Conservation (phyloP, 2,888 invertebrate species). For the Agapetus fuscipes region DNA sequence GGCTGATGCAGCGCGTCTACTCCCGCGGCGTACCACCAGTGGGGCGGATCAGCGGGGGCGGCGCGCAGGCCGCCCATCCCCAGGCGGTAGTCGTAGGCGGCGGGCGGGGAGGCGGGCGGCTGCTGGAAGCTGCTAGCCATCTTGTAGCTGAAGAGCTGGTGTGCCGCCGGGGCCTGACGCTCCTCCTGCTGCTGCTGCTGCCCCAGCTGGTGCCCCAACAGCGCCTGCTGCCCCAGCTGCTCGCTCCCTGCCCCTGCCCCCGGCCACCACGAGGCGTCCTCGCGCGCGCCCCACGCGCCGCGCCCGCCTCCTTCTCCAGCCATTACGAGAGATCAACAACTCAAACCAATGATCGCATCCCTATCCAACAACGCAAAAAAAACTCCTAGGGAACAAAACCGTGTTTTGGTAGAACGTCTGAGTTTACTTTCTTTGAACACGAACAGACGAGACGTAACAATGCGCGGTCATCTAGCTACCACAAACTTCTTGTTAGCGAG, state of each 20-base stretch:
- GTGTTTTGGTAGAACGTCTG: no score
- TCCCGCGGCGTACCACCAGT: slow-evolving; percentile 68
- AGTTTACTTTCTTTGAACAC: no score
- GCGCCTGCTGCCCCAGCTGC: slow-evolving; percentile 37
- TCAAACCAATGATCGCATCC: background rate
- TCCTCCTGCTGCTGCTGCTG: slow-evolving; percentile 31
- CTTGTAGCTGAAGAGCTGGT: slow-evolving; percentile 76
- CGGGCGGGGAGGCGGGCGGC: slow-evolving; percentile 51
- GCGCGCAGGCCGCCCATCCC: slow-evolving; percentile 48
- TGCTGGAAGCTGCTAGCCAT: slow-evolving; percentile 62
- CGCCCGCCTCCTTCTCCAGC: slow-evolving; percentile 12
- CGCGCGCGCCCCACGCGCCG: slow-evolving; percentile 36
- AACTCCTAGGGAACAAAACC: no score
- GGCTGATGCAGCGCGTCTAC: slow-evolving; percentile 49
- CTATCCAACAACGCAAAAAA: background rate
- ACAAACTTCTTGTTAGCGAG: no score
- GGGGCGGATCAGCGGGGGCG: slow-evolving; percentile 32
- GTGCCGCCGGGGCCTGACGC: slow-evolving; percentile 40
- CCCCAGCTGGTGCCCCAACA: slow-evolving; percentile 34
- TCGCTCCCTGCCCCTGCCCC: slow-evolving; percentile 41
- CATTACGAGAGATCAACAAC: slow-evolving; percentile 6
- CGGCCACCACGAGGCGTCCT: slow-evolving; percentile 48
- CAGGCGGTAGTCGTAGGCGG: slow-evolving; percentile 67
- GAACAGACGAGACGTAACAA: slow-evolving; percentile 9
- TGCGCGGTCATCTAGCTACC: slow-evolving; percentile 20